Conservation (phyloP, 2,113 vertebrate species). For the Oophaga pumilio region DNA sequence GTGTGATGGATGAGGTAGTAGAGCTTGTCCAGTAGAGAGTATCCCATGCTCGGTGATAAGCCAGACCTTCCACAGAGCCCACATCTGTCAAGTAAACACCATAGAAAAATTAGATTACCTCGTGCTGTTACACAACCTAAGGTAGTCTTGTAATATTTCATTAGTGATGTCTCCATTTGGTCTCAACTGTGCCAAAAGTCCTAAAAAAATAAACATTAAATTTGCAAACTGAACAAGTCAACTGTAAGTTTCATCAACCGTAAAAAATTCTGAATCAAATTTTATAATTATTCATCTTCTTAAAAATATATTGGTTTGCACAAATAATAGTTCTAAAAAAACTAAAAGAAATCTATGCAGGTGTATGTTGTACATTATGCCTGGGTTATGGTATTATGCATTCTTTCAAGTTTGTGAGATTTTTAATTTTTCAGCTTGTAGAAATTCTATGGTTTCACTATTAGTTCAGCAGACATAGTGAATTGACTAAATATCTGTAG, state of each 20-base stretch:
- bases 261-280: not conserved
- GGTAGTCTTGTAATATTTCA: slow-evolving; percentile 15
- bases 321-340: not conserved
- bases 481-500: too few species aligned
- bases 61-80: slow-evolving; percentile 94
- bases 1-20: slow-evolving; percentile 90
- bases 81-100: slow-evolving; percentile 77
- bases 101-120: slow-evolving; percentile 43
- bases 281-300: not conserved
- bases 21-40: slow-evolving; percentile 97
- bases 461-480: too few species aligned
- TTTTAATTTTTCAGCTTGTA: too few species aligned
- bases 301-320: not conserved
- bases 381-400: not conserved
- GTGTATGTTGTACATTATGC: not conserved
- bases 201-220: not conserved
- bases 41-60: slow-evolving; percentile 94
- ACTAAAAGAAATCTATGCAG: not conserved
- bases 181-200: not conserved
- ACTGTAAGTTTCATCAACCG: not conserved
- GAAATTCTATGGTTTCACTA: too few species aligned
- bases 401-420: too few species aligned
- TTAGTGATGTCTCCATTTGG: not conserved
- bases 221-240: not conserved
- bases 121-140: slow-evolving; percentile 6